These are phyloP conservation scores for Lepetodrilus schrolli DNA, from an alignment of 2,888 invertebrate species.

Conservation along the genomic window DNA sequence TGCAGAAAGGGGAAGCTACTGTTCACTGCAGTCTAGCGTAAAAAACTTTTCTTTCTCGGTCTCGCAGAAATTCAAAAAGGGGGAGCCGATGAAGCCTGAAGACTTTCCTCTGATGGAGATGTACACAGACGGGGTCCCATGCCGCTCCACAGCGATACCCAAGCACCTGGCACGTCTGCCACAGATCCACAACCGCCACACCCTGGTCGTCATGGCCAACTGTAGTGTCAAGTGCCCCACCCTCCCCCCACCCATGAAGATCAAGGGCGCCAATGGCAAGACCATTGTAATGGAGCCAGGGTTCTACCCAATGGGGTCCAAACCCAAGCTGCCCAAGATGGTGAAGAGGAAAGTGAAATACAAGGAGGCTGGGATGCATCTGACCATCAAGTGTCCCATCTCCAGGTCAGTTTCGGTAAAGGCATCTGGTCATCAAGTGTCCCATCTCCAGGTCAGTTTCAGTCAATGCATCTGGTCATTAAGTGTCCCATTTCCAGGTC, in stretches of 20 bases:
- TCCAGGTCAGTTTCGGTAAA: constrained; percentile 40
- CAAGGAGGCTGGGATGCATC: constrained; percentile 51
- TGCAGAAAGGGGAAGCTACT: no score
- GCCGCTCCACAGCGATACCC: constrained; percentile 79
- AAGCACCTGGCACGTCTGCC: constrained; percentile 63
- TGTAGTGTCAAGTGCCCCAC: constrained; percentile 74
- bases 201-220: constrained; percentile 79
- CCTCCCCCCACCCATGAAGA: constrained; percentile 49
- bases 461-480: constrained; percentile 58
- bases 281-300: constrained; percentile 78
- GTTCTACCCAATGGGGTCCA: constrained; percentile 56
- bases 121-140: constrained; percentile 79
- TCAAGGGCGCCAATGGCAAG: constrained; percentile 78
- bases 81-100: constrained; percentile 50
- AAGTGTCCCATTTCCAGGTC: constrained; percentile 65
- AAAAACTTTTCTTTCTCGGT: no score
- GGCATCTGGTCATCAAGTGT: constrained; percentile 62
- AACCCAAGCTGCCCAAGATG: constrained; percentile 50
- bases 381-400: constrained; percentile 65
- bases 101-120: constrained; percentile 55
- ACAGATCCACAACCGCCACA: constrained; percentile 76
- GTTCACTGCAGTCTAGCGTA: no score
- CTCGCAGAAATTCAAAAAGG: constrained; percentile 53
- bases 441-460: constrained; percentile 52
- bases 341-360: constrained; percentile 63